phyloP scores from a whole-genome alignment of 2,797 vertebrate species.

The Parambassis ranga region DNA sequence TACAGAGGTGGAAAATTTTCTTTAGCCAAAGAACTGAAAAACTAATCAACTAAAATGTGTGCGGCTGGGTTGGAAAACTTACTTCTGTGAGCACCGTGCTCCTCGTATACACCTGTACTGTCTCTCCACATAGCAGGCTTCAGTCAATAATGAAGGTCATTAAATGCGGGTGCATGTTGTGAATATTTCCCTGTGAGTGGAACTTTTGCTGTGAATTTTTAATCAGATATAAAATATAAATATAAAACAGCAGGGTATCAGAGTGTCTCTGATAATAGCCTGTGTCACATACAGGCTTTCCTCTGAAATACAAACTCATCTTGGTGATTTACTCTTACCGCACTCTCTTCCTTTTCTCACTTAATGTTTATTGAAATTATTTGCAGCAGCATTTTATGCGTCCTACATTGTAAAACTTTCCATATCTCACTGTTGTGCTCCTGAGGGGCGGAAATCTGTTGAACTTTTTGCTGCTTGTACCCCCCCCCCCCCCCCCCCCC shows the following conservation, averaged over 20 bases:
- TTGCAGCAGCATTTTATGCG: not conserved
- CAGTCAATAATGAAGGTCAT: not conserved
- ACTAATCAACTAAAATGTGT: too few species aligned
- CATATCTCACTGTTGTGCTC: not conserved
- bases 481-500: too few species aligned
- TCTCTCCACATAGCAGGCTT: not conserved
- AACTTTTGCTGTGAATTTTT: not conserved
- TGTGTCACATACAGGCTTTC: not conserved
- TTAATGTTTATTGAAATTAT: conserved; percentile 2
- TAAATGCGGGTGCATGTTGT: not conserved
- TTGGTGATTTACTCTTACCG: not conserved
- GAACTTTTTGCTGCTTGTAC: not conserved
- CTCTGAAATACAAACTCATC: not conserved
- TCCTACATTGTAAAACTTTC: conserved; percentile 5
- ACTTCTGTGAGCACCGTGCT: too few species aligned
- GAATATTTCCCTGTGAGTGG: not conserved
- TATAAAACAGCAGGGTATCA: not conserved
- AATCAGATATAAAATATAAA: not conserved
- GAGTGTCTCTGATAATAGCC: not conserved
- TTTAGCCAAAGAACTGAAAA: too few species aligned
- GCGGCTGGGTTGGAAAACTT: too few species aligned
- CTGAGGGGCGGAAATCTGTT: conserved; percentile 4
- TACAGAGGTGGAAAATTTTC: too few species aligned
- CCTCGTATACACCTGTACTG: too few species aligned
- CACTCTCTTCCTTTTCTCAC: not conserved